Evolutionary conservation across 35 echinoderm and acorn worm genomes (phyloP).

Genomic region (Anneissia japonica): DNA sequence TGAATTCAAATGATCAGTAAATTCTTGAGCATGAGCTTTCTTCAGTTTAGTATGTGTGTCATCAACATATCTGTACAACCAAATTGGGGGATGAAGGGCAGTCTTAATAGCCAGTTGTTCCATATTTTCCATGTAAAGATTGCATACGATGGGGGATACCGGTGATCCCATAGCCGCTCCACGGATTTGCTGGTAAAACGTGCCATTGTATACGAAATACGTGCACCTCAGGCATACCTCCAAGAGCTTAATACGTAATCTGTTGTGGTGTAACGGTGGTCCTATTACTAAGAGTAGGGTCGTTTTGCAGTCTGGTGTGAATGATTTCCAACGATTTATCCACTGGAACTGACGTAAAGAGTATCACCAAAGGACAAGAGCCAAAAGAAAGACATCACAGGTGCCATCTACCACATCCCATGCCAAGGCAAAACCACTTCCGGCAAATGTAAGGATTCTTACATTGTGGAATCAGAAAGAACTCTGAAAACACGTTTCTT

Average conservation of each 20-base stretch:
- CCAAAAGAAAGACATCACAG: no score
- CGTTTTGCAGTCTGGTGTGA: not conserved
- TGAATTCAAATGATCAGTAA: conserved; percentile 14
- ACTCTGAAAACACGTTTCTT: no score
- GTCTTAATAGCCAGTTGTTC: conserved; percentile 8
- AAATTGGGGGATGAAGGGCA: not conserved
- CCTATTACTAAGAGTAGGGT: not conserved
- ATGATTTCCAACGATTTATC: not conserved
- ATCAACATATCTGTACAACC: conserved; percentile 16
- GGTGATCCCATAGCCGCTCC: not conserved
- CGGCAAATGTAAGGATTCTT: no score
- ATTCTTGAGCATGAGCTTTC: not conserved
- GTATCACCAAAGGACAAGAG: no score
- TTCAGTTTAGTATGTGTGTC: conserved; percentile 9
- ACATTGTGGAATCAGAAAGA: no score
- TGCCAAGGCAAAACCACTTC: no score
- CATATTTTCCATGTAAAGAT: conserved; percentile 1
- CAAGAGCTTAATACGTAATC: not conserved
- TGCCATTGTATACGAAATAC: no score
- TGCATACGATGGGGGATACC: not conserved
- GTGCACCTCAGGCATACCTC: no score
- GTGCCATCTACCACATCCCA: no score
- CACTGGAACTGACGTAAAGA: not conserved
- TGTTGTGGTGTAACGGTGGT: not conserved
- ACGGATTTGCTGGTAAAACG: conserved; percentile 3